Base-by-base conservation (phyloP, 2,888 invertebrate genomes). In the Nycteola revayana region DNA sequence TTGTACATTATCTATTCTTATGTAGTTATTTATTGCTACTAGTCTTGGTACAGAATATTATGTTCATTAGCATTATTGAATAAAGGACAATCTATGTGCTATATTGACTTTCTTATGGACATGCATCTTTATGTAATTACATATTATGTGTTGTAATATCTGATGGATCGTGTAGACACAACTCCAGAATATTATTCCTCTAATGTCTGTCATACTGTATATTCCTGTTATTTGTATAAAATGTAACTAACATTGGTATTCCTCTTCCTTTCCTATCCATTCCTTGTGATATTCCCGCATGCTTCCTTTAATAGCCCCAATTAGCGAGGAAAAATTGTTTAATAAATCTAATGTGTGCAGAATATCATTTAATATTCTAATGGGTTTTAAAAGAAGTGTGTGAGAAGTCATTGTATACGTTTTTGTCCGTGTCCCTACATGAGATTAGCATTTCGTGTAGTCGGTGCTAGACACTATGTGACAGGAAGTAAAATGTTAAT, bases 301-400 rank as follows among this genome's bases (percentile, higher is more conserved):
- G 88, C 87, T 88, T 87, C 86, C 87, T 88, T 88, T 87, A 86
- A 87, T 73, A 75, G 79, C 83, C 87, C 85, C 79, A 66, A 61
- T 62, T 56, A 64, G 56, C 67, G 53, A 62, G 44, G 47, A 59
- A 52, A 58, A 44, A 57, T 68, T 63, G 59, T 66, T 65, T 75
- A 70, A 65, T 71, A 65, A 67, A 64, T 69, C 72, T 70, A 76
- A 85, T 85, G 88, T 88, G 88, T 87, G 88, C 88, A 87, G 87
- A 88, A 88, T 86, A 85, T 75, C 60, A 79, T 81, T 75, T 66
- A 64, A 73, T 69, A 67, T 66, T 74, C 64, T 73, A 77, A 80
- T 75, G 84, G 85, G 85, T 85, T 83, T 87, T 86, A 86, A 86
- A 88, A 62, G 86, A 84, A 86, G 87, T 86, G 80, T 87, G 87